Percentiles rank a stretch among this genome's conserved stretches.
Evolutionary conservation across 2,888 invertebrate genomes (phyloP).

Genomic region (Spatulosminthurus flaviceps): DNA sequence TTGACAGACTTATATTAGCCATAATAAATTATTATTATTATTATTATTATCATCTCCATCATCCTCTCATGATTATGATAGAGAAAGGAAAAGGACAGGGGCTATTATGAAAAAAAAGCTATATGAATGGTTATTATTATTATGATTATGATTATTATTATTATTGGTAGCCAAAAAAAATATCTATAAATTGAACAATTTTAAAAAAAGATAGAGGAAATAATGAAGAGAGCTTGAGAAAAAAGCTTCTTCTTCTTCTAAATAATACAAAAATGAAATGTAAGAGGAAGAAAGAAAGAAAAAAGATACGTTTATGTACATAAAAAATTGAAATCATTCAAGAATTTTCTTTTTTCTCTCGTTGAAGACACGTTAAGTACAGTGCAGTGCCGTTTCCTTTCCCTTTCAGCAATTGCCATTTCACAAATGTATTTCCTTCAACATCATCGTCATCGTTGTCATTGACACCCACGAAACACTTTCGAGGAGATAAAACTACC

Average conservation of each 20-base stretch:
- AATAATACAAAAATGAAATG: not conserved
- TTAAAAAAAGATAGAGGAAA: not conserved
- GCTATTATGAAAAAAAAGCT: no score
- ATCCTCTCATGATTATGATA: constrained; percentile 3
- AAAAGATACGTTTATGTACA: constrained; percentile 25
- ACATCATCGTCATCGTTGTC: constrained; percentile 43
- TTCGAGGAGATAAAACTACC: constrained; percentile 34
- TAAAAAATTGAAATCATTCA: constrained; percentile 33
- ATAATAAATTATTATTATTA: no score
- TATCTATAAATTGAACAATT: not conserved
- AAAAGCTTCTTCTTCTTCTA: no score
- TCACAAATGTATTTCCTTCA: constrained; percentile 47
- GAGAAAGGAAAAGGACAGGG: constrained; percentile 33
- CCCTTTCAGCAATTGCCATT: constrained; percentile 50
- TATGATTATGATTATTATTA: no score
- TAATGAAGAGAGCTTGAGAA: no score
- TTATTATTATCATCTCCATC: no score
- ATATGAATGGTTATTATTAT: no score
- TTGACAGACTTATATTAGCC: not conserved
- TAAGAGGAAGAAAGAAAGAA: constrained; percentile 12
- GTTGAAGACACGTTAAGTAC: constrained; percentile 46
- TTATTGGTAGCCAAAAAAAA: no score
- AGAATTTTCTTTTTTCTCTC: constrained; percentile 32
- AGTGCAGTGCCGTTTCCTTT: constrained; percentile 50
- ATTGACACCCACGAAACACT: constrained; percentile 37